These are phyloP conservation scores for Latrodectus elegans DNA, from an alignment of 2,888 invertebrate species.

Conservation along the genomic window DNA sequence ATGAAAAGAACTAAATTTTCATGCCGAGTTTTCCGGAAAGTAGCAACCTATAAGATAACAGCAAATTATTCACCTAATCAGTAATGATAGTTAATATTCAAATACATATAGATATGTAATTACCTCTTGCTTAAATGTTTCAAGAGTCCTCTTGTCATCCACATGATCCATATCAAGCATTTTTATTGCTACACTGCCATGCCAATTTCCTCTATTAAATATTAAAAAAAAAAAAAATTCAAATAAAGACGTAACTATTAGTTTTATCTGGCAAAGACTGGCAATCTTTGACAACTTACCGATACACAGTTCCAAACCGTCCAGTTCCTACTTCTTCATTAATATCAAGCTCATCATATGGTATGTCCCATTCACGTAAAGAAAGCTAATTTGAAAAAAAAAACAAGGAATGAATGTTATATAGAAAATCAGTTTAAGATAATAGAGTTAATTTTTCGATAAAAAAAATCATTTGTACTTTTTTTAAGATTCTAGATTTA, in stretches of 20 bases:
- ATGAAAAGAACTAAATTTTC: conserved; percentile 98
- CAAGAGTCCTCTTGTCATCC: conserved; percentile 87
- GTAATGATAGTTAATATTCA: neutral
- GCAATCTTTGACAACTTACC: conserved; percentile 72
- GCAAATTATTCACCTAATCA: too few relatives aligned
- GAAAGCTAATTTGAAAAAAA: conserved; percentile 80
- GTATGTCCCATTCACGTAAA: conserved; percentile 97
- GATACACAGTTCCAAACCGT: conserved; percentile 93
- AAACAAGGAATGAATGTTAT: neutral
- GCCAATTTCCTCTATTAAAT: conserved; percentile 85
- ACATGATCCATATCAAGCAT: conserved; percentile 93
- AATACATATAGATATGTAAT: neutral
- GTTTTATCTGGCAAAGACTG: neutral
- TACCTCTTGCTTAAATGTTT: conserved; percentile 95
- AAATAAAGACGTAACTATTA: neutral
- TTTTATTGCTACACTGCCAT: conserved; percentile 98
- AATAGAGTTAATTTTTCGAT: too few relatives aligned
- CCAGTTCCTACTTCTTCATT: conserved; percentile 92
- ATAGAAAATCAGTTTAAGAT: too few relatives aligned
- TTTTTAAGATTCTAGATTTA: too few relatives aligned
- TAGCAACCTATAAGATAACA: conserved; percentile 82
- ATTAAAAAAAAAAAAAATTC: neutral
- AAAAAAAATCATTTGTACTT: too few relatives aligned
- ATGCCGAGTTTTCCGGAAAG: conserved; percentile 97
- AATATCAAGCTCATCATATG: conserved; percentile 92